Evolutionary conservation across 2,888 invertebrate genomes (phyloP).

Genomic region (Dicranocentrus wangi): DNA sequence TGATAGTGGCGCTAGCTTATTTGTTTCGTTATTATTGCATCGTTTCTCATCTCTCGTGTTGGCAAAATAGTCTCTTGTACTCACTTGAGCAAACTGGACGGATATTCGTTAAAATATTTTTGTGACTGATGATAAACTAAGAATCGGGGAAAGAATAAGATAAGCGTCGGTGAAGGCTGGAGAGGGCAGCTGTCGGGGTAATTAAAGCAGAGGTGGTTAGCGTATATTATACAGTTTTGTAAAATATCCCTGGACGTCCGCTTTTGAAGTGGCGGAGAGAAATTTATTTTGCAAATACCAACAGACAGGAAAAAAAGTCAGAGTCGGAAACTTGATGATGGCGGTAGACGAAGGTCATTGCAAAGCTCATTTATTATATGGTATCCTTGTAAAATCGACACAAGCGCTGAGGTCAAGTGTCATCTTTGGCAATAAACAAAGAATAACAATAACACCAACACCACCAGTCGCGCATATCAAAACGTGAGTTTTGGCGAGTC

Average conservation of each 20-base stretch:
- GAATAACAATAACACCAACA: slow-evolving; percentile 34
- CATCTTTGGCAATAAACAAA: slow-evolving; percentile 34
- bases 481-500: no score
- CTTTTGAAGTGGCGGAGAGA: no score
- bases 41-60: background rate
- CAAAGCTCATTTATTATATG: slow-evolving; percentile 19
- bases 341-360: slow-evolving; percentile 7
- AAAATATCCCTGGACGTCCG: no score
- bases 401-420: slow-evolving; percentile 37
- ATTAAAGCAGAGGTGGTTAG: no score
- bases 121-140: no score
- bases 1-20: slow-evolving; percentile 15
- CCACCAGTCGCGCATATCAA: background rate
- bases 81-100: no score
- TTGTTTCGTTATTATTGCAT: slow-evolving; percentile 12
- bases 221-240: no score
- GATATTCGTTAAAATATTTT: no score
- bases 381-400: slow-evolving; percentile 32
- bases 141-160: no score
- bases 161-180: no score
- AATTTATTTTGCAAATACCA: slow-evolving; percentile 27
- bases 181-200: no score
- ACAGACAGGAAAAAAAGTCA: slow-evolving; percentile 9
- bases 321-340: background rate
- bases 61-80: no score